These are phyloP conservation scores for Gymnosoma rotundatum DNA, from an alignment of 2,888 invertebrate genomes.

Conservation along the genomic window DNA sequence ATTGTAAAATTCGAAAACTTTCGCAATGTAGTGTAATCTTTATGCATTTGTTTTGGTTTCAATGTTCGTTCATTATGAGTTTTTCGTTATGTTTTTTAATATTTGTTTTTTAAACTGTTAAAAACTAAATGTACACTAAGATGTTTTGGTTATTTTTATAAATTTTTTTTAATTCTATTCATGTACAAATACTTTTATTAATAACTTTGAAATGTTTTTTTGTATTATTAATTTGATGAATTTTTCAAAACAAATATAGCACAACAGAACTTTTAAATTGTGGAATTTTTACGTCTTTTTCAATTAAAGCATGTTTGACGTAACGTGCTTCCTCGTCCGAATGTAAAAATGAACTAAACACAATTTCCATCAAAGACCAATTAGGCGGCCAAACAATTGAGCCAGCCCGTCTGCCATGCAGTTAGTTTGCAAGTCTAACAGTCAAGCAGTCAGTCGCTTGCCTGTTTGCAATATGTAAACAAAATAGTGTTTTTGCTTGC, in stretches of 20 bases:
- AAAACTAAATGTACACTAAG: neutral
- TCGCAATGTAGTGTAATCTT: neutral
- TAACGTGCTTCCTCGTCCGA: conserved; percentile 40
- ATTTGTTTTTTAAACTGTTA: neutral
- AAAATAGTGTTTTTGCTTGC: conserved; percentile 46
- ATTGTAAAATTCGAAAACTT: neutral
- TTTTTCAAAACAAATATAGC: conserved; percentile 9
- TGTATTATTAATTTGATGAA: neutral
- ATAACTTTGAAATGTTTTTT: neutral
- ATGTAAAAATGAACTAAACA: conserved; percentile 48
- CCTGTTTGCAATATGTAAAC: conserved; percentile 37
- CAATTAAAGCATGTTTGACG: conserved; percentile 17
- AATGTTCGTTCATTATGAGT: conserved; percentile 15
- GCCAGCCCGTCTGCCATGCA: too few relatives aligned
- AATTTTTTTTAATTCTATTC: too few relatives aligned
- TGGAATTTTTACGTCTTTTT: neutral
- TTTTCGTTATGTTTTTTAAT: conserved; percentile 7
- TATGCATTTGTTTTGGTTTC: conserved; percentile 38
- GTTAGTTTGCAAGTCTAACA: too few relatives aligned
- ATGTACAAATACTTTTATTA: too few relatives aligned
- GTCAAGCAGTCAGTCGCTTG: neutral
- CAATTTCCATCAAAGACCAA: conserved; percentile 24
- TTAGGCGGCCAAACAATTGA: neutral
- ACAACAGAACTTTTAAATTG: neutral
- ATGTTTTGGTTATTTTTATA: neutral